These are phyloP conservation scores for Diglossa brunneiventris DNA, from an alignment of 2,113 vertebrate genomes.

Conservation along the genomic window DNA sequence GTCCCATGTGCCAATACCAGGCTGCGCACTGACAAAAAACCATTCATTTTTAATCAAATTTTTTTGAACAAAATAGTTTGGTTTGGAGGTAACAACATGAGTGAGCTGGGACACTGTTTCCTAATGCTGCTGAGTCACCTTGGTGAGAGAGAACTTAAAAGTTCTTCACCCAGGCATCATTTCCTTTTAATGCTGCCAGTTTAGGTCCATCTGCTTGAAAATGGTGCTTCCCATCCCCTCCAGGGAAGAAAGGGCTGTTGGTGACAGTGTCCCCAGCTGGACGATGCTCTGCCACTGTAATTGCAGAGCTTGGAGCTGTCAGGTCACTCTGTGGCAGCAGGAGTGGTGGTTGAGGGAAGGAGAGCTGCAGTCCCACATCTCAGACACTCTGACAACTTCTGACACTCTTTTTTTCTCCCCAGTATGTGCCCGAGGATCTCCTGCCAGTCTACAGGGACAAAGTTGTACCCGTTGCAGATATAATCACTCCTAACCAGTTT, in stretches of 20 bases:
- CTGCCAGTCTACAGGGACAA: slow-evolving; percentile 93
- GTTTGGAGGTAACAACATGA: background rate
- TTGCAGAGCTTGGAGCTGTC: background rate
- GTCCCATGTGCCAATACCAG: background rate
- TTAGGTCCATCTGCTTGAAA: background rate
- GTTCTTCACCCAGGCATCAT: background rate
- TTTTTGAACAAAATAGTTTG: background rate
- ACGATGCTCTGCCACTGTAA: background rate
- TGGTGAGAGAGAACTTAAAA: background rate
- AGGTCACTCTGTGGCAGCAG: background rate
- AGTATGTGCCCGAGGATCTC: slow-evolving; percentile 96
- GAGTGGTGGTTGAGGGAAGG: background rate
- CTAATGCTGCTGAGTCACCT: background rate
- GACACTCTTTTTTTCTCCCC: background rate
- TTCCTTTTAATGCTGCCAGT: background rate
- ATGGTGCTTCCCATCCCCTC: background rate
- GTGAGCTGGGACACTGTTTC: background rate
- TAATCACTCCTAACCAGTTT: slow-evolving; percentile 98
- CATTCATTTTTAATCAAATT: background rate
- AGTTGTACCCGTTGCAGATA: slow-evolving; percentile 93
- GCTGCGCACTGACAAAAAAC: background rate
- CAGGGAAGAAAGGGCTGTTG: background rate
- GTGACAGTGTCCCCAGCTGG: background rate
- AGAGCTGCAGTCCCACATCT: background rate
- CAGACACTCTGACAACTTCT: background rate